Base-by-base conservation (phyloP, 2,797 vertebrate genomes). In the Gymnoscopelus braueri region DNA sequence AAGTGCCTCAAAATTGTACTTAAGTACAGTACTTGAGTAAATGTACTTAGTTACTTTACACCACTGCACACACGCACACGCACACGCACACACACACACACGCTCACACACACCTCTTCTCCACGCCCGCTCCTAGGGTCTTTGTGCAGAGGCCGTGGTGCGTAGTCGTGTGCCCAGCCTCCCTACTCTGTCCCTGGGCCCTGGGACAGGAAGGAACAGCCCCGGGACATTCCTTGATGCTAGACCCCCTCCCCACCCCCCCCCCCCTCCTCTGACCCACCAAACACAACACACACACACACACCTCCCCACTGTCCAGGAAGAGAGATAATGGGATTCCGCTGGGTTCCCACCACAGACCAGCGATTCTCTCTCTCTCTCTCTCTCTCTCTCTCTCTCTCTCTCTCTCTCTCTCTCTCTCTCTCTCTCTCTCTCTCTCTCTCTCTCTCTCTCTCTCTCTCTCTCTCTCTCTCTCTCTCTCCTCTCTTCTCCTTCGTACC, bases 201-300 rank as follows among this genome's bases (percentile, higher is more conserved):
- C 39, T 8, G 64, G 53, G 85, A 86, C 94, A 94, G 94, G 94
- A 95, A 94, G 93, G 93, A 73, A 89, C 84, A 85, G 90, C 78
- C 83, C 93, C 89, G 92, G 89, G 90, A 95, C 94, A 96, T 98
- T 97, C 97, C 96, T 95, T 95, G 91, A 95, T 95, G 95, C 96
- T 96, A 95, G 95, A 92, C 69, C 50, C 81, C 76, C 58, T 76
- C 55, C 32, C 77, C 75, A 51, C 66, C 56, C 19, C 53, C 69
- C 62, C 62, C 71, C 79, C 70, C 83, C 63, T 60, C 10, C 54
- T 9, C 63, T 50, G 19, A n/a, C 53, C 52, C 9, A 44, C 23
- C 52, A 54, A 15, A 72, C 53, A 66, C 52, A 75, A 49, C 53
- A 65, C 4, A 68, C 23, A 69, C 54, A 76, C 77, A 65, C 71